Evolutionary conservation across 2,113 vertebrate genomes (phyloP), one percentile per base, ranked within the genome.

Genomic region (Labeo catla): DNA sequence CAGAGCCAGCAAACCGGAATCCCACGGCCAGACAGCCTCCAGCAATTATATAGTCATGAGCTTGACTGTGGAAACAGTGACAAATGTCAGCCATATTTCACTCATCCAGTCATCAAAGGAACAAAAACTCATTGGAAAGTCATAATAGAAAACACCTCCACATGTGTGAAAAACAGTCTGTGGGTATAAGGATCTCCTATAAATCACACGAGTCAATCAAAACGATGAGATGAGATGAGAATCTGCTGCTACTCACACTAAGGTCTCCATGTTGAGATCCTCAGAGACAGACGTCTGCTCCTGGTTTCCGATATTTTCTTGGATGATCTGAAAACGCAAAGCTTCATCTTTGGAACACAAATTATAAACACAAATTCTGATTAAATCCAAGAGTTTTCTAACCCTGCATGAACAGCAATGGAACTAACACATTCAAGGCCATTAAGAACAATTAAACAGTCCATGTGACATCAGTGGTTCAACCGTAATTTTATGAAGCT

Each of bases 1-100:
- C 97, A 12, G 98, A 98, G 13, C 98, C 98, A 2, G 98, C 97
- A 89, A 99, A 99, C 87, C 97, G 96, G 90, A 99, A 96, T 36
- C 98, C 98, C 90, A 99, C 93, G 2, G 98, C 97, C 92, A 99
- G 93, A 77, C 98, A 99, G 0, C 97, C 98, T 72, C 98, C 98
- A 4, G 98, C 97, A 0, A 98, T 97, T 57, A 99, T 99, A 94
- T 99, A 99, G 90, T 98, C 96, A 6, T 99, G 97, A 59, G 98
- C 98, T 95, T 99, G 98, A 86, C 98, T 99, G 88, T 66, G 92
- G 91, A 84, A 76, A 87, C 21, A 86, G n/a, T 54, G 3, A 86
- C 34, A 50, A 39, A 52, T 39, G 47, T 61, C 28, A 59, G 15
- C 57, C 4, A 23, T 66, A 49, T 19, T 83, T 19, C 23, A 43